A percentile compares a stretch with the other conserved stretches of the same genome.
Evolutionary conservation across 2,113 vertebrate species (phyloP).

Genomic region (Tenrec ecaudatus): DNA sequence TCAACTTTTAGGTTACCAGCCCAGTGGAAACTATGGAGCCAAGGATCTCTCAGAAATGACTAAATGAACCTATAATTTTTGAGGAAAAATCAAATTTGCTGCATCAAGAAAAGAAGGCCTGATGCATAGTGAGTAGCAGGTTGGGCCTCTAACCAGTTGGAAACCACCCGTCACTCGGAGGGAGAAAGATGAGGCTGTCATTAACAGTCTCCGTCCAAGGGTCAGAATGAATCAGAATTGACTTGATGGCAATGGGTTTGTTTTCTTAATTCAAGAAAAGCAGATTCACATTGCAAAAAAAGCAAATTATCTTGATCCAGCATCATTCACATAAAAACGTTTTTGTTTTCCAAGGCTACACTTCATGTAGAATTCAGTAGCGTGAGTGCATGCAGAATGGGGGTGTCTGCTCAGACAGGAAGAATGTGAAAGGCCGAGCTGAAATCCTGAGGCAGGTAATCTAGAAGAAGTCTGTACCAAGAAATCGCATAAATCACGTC

Average conservation of each 20-base stretch:
- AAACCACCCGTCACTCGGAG: too few relatives aligned
- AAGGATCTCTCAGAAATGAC: neutral
- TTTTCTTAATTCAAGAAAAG: neutral
- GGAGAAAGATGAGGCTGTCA: too few relatives aligned
- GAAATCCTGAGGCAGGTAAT: conserved; percentile 17
- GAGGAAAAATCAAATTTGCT: fast-evolving
- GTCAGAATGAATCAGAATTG: too few relatives aligned
- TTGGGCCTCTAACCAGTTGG: too few relatives aligned
- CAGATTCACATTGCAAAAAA: neutral
- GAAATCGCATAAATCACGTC: conserved; percentile 58
- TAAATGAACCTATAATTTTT: neutral
- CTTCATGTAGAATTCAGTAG: neutral
- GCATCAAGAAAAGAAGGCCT: neutral
- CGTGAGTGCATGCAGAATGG: neutral
- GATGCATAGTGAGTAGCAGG: too few relatives aligned
- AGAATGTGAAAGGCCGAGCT: neutral
- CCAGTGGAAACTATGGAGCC: neutral
- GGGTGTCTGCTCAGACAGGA: neutral
- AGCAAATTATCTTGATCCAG: neutral
- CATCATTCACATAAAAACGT: neutral
- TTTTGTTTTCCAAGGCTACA: neutral
- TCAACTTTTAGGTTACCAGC: neutral
- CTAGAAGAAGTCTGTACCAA: neutral
- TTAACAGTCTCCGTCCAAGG: too few relatives aligned
- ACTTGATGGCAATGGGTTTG: too few relatives aligned